phyloP scores from a whole-genome alignment of 53 echinoderm and acorn worm species.

The Holothuria leucospilota region DNA sequence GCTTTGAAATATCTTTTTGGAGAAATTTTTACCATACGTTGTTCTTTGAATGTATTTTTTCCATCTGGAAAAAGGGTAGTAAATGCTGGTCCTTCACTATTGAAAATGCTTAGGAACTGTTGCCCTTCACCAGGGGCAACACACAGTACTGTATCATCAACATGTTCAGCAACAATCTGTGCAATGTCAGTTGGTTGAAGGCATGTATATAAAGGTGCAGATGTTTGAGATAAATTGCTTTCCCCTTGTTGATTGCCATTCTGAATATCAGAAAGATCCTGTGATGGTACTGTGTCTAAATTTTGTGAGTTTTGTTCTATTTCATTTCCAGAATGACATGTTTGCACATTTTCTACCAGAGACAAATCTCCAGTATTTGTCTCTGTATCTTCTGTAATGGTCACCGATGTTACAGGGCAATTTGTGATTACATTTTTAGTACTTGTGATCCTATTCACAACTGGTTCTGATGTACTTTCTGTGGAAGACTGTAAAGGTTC shows the following conservation, averaged over 20 bases:
- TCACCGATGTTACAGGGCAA: too few species aligned
- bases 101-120: slow-evolving; percentile 62
- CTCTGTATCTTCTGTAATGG: too few species aligned
- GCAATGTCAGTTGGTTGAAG: slow-evolving; percentile 65
- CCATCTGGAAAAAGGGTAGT: slow-evolving; percentile 74
- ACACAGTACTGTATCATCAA: slow-evolving; percentile 58
- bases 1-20: slow-evolving; percentile 73
- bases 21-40: slow-evolving; percentile 58
- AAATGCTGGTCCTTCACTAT: slow-evolving; percentile 67
- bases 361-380: too few species aligned
- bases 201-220: slow-evolving; percentile 40
- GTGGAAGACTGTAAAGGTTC: too few species aligned
- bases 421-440: too few species aligned
- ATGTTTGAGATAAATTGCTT: not conserved
- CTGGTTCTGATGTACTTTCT: too few species aligned
- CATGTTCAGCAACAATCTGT: slow-evolving; percentile 50
- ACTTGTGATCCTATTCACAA: not conserved
- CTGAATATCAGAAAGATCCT: not conserved
- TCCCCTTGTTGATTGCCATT: not conserved
- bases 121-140: slow-evolving; percentile 81
- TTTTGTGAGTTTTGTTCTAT: too few species aligned
- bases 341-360: too few species aligned
- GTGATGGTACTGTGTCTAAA: too few species aligned
- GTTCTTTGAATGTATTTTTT: slow-evolving; percentile 66
- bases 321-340: too few species aligned